These are phyloP conservation scores for Chionoecetes opilio DNA, from an alignment of 1,140 invertebrate genomes.

Conservation along the genomic window DNA sequence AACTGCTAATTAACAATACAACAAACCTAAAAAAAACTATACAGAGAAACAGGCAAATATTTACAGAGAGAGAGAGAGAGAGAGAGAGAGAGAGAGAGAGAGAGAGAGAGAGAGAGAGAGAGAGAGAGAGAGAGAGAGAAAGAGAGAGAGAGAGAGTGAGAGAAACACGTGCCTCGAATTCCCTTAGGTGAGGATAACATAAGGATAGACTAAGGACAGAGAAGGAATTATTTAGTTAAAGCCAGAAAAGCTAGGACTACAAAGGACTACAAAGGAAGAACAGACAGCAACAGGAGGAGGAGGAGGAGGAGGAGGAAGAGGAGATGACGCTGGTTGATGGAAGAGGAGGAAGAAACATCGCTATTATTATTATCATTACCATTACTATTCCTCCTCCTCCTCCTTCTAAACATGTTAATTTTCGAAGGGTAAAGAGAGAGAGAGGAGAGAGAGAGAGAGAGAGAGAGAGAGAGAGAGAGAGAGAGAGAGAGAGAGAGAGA, in stretches of 20 bases:
- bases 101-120: neutral
- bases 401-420: neutral
- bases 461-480: neutral
- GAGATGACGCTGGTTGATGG: no score
- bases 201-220: neutral
- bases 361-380: neutral
- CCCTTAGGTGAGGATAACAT: neutral
- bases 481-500: no score
- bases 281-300: neutral
- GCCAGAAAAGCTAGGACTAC: no score
- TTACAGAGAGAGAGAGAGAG: neutral
- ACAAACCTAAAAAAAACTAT: no score
- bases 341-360: neutral
- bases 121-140: neutral
- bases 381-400: neutral
- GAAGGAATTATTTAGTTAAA: neutral
- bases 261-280: no score
- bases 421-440: neutral
- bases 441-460: neutral
- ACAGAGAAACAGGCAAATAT: neutral
- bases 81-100: neutral
- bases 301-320: no score
- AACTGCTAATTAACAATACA: no score
- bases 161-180: neutral
- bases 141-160: constrained; percentile 7